Conservation (phyloP, 2,888 invertebrate species). For the Eristalinus sepulchralis region DNA sequence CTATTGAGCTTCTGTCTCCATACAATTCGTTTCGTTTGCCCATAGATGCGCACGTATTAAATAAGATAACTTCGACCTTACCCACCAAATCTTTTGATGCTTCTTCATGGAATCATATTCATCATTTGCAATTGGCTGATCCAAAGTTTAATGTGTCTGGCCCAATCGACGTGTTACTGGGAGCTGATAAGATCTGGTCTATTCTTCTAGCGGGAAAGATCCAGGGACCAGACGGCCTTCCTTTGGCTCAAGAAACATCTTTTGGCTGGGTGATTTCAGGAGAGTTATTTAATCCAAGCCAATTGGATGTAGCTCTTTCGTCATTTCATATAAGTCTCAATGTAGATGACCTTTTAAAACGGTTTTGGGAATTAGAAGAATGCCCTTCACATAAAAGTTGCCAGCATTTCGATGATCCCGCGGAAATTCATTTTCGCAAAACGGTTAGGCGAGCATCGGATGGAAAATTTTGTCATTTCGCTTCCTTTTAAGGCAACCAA, state of each 20-base stretch:
- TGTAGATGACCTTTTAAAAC: too few relatives aligned
- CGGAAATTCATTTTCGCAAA: too few relatives aligned
- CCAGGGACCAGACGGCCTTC: background rate
- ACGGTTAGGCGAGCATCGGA: too few relatives aligned
- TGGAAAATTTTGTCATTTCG: too few relatives aligned
- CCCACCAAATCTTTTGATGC: conserved; percentile 1
- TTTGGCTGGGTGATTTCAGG: conserved; percentile 16
- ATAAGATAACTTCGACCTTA: background rate
- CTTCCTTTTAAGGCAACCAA: too few relatives aligned
- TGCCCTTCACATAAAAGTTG: too few relatives aligned
- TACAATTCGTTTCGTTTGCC: background rate
- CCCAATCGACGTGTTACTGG: too few relatives aligned
- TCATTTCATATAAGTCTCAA: conserved; percentile 8
- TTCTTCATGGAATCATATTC: conserved; percentile 29
- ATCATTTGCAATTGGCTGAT: background rate
- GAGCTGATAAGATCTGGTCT: too few relatives aligned
- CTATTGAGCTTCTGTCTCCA: conserved; percentile 1
- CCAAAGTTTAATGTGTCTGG: too few relatives aligned
- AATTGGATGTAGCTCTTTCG: background rate
- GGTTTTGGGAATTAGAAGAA: too few relatives aligned
- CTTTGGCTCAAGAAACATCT: background rate
- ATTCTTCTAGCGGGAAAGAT: too few relatives aligned
- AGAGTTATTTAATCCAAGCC: background rate
- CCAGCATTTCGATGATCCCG: too few relatives aligned
- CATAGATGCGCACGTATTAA: background rate